Evolutionary conservation across 2,797 vertebrate genomes (phyloP).

Genomic region (Anabacerthia variegaticeps): DNA sequence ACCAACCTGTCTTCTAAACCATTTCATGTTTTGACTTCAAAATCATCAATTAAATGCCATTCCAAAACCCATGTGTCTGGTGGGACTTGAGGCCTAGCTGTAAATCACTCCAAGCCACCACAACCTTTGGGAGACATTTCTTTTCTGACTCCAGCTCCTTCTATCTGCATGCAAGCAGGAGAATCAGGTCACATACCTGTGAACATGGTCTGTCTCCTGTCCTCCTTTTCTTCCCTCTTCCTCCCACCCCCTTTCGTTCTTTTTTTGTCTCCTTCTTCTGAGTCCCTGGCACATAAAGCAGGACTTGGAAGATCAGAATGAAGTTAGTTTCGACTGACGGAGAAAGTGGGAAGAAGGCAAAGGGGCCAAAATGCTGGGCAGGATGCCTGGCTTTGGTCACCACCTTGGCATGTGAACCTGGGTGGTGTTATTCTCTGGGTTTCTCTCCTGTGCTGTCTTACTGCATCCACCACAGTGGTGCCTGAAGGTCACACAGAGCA

Average conservation of each 20-base stretch:
- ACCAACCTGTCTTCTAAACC: not conserved
- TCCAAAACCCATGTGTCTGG: not conserved
- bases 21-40: slow-evolving; percentile 6
- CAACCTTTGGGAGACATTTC: not conserved
- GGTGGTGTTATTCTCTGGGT: not conserved
- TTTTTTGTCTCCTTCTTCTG: not conserved
- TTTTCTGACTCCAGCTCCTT: not conserved
- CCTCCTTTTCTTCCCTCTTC: not conserved
- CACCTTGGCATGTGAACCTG: not conserved
- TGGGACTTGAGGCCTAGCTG: not conserved
- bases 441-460: not conserved
- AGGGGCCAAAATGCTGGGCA: not conserved
- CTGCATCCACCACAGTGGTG: rapidly evolving
- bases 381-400: not conserved
- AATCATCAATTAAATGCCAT: not conserved
- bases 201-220: not conserved
- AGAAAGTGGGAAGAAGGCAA: not conserved
- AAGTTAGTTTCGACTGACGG: not conserved
- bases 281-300: not conserved
- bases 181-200: not conserved
- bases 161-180: not conserved
- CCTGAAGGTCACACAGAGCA: not conserved
- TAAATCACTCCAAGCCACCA: not conserved
- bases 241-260: not conserved
- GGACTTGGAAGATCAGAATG: not conserved